Conservation (phyloP, 2,797 vertebrate genomes). For the Gobionotothen gibberifrons region DNA sequence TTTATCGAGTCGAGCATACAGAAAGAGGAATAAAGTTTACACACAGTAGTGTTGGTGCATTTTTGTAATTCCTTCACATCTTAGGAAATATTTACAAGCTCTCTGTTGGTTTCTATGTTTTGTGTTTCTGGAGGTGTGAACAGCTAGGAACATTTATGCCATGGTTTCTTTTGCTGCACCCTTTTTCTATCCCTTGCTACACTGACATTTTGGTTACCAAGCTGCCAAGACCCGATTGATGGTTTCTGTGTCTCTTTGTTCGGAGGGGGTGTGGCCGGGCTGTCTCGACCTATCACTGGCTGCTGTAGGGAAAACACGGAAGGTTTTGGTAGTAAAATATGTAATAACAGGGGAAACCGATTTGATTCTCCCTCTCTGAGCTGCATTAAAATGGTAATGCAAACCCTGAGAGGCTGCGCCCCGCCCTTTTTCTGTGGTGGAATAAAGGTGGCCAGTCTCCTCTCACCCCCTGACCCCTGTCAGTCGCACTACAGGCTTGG, state of each 20-base stretch:
- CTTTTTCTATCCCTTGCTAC: conserved; percentile 9
- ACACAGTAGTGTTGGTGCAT: conserved; percentile 39
- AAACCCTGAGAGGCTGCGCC: conserved; percentile 30
- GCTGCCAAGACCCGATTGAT: conserved; percentile 46
- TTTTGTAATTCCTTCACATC: background rate
- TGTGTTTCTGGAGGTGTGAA: background rate
- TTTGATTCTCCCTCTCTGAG: background rate
- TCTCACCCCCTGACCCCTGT: background rate
- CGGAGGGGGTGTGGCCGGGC: conserved; percentile 48
- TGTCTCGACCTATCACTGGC: background rate
- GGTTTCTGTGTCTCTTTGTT: conserved; percentile 49
- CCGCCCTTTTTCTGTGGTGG: conserved; percentile 57
- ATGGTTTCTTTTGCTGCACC: background rate
- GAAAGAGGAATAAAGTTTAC: conserved; percentile 80
- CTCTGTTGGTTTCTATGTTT: background rate
- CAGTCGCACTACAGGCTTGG: background rate
- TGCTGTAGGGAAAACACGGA: background rate
- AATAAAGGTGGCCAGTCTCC: conserved; percentile 20
- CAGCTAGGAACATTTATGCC: background rate
- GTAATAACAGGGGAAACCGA: background rate
- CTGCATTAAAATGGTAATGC: conserved; percentile 25
- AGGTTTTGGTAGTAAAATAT: background rate
- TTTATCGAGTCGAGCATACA: conserved; percentile 64
- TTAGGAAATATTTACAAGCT: background rate
- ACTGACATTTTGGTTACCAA: conserved; percentile 39